These are phyloP conservation scores for Anthopleura sola DNA, from an alignment of 64 coral and sea anemone species.

Conservation along the genomic window DNA sequence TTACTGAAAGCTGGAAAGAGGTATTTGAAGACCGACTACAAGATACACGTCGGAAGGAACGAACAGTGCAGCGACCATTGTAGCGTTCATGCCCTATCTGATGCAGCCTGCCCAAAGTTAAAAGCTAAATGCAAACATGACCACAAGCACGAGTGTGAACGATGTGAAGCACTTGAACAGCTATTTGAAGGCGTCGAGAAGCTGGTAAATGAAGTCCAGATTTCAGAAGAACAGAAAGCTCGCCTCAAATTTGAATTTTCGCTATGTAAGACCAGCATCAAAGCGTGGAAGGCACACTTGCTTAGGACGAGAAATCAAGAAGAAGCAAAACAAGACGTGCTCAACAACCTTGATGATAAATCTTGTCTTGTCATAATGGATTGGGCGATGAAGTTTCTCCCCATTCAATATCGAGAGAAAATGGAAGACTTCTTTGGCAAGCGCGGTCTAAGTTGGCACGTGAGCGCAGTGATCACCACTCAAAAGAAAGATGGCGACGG, in stretches of 20 bases:
- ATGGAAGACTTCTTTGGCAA: conserved; percentile 28
- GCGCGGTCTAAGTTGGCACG: conserved; percentile 25
- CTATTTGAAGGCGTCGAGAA: neutral
- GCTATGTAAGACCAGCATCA: neutral
- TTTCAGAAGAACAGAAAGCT: neutral
- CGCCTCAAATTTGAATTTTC: neutral
- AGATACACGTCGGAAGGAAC: neutral
- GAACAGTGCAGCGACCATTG: conserved; percentile 36
- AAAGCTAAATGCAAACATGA: conserved; percentile 18
- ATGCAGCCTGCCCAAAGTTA: conserved; percentile 9
- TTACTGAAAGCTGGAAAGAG: neutral
- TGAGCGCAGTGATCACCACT: conserved; percentile 19
- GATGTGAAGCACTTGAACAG: neutral
- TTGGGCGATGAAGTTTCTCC: conserved; percentile 53
- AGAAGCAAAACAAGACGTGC: conserved; percentile 42
- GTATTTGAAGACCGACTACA: neutral
- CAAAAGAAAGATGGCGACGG: neutral
- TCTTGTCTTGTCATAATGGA: conserved; percentile 47
- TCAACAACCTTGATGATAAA: conserved; percentile 19
- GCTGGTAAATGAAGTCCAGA: neutral
- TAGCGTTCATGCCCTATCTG: conserved; percentile 30
- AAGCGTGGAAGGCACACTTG: conserved; percentile 15
- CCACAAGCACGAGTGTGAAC: neutral
- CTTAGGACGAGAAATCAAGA: conserved; percentile 21
- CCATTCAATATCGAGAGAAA: conserved; percentile 19